These are phyloP conservation scores for Paracentrotus lividus DNA, from an alignment of 53 echinoderm and acorn worm genomes.

Conservation along the genomic window DNA sequence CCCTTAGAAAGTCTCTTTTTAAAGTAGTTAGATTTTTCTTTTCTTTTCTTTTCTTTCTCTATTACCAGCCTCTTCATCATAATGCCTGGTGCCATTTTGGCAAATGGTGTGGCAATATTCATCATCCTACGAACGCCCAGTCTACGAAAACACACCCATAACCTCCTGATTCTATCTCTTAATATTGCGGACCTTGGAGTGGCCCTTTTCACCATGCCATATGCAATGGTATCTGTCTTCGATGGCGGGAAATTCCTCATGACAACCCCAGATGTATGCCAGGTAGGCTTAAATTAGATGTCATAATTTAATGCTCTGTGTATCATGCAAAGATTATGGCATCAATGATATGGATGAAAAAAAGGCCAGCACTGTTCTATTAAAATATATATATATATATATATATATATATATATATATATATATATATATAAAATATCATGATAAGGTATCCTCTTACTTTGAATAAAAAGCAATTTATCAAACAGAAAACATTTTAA, in stretches of 20 bases:
- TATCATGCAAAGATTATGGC: no score
- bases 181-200: conserved; percentile 59
- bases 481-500: no score
- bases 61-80: conserved; percentile 22
- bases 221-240: conserved; percentile 42
- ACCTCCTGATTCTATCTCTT: conserved; percentile 45
- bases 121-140: conserved; percentile 32
- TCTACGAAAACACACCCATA: conserved; percentile 36
- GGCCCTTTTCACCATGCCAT: conserved; percentile 55
- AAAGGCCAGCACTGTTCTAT: no score
- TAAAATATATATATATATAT: no score
- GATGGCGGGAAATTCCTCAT: conserved; percentile 30
- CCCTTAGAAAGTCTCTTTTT: no score
- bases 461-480: no score
- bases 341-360: no score
- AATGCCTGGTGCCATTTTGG: conserved; percentile 32
- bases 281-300: no score
- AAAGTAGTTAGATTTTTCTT: no score
- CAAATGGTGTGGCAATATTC: conserved; percentile 24
- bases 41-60: background rate
- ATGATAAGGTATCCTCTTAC: background rate
- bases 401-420: no score
- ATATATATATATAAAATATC: background rate
- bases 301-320: no score
- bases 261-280: background rate